Evolutionary conservation across 2,797 vertebrate species (phyloP).

Genomic region (Sparidentex hasta): DNA sequence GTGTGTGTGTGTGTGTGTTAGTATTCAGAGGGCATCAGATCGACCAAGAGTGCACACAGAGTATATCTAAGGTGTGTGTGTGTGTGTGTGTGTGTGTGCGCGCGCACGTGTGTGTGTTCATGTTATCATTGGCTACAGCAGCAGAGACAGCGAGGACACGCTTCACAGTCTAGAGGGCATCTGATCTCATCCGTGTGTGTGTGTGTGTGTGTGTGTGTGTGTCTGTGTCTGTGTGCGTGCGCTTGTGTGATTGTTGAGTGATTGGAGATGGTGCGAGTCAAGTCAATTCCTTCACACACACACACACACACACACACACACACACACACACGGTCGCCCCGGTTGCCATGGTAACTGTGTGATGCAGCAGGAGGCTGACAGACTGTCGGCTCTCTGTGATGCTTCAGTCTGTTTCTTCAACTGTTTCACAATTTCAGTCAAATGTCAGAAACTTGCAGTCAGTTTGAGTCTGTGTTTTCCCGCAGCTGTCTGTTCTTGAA

Average conservation of each 20-base stretch:
- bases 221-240: conserved; percentile 23
- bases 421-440: conserved; percentile 6
- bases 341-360: conserved; percentile 36
- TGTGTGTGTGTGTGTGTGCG: no score
- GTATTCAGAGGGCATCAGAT: conserved; percentile 16
- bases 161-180: conserved; percentile 55
- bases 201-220: conserved; percentile 8
- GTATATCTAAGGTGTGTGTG: conserved; percentile 7
- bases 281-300: conserved; percentile 1
- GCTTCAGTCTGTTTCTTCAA: conserved; percentile 13
- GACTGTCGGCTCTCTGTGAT: conserved; percentile 15
- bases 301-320: neutral
- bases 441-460: conserved; percentile 3
- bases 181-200: conserved; percentile 24
- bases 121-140: conserved; percentile 25
- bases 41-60: conserved; percentile 8
- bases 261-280: conserved; percentile 24
- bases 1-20: conserved; percentile 39
- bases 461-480: conserved; percentile 14
- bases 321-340: neutral
- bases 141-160: conserved; percentile 30
- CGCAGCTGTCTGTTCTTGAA: conserved; percentile 28
- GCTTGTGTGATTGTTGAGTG: conserved; percentile 26
- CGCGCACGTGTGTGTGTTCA: neutral
- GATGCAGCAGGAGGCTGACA: conserved; percentile 23